Percentiles rank a stretch among this genome's conserved stretches.
Evolutionary conservation across 2,888 invertebrate species (phyloP).

Genomic region (Scaptomyza caliginosa): DNA sequence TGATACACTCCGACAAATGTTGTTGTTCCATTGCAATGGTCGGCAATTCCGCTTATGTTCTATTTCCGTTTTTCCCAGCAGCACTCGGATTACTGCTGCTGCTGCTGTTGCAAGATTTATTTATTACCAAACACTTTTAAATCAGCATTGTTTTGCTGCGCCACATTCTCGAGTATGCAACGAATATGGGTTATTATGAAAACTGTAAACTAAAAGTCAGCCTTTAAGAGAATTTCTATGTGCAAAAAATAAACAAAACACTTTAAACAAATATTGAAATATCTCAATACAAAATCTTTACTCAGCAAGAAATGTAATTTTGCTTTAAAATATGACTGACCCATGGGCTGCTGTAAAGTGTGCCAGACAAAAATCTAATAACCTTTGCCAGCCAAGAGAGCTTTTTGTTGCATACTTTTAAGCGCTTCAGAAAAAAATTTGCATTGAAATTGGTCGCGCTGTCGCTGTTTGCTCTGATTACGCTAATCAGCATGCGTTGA

Average conservation of each 20-base stretch:
- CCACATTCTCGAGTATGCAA: too few species aligned
- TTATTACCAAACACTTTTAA: slow-evolving; percentile 55
- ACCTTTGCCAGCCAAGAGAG: neutral
- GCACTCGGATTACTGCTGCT: slow-evolving; percentile 3
- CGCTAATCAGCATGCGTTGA: slow-evolving; percentile 57
- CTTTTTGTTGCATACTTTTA: slow-evolving; percentile 36
- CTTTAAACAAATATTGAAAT: neutral
- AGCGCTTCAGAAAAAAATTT: slow-evolving; percentile 52
- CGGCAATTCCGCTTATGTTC: slow-evolving; percentile 64
- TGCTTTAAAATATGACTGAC: neutral
- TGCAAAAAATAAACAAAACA: neutral
- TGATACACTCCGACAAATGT: slow-evolving; percentile 17
- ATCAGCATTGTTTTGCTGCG: slow-evolving; percentile 6
- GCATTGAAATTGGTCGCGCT: slow-evolving; percentile 60
- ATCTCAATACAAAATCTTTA: neutral
- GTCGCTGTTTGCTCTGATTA: slow-evolving; percentile 54
- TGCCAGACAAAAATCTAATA: slow-evolving; percentile 1
- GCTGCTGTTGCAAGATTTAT: slow-evolving; percentile 52
- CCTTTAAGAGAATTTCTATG: neutral
- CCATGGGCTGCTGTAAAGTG: slow-evolving; percentile 18
- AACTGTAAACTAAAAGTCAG: slow-evolving; percentile 7
- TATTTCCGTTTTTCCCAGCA: slow-evolving; percentile 73
- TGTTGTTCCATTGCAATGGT: slow-evolving; percentile 22
- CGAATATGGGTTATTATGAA: neutral
- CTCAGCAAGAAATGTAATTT: neutral